A percentile compares a stretch with the other conserved stretches of the same genome.
These are phyloP conservation scores for Colossoma macropomum DNA, from an alignment of 2,113 vertebrate genomes.

Conservation along the genomic window DNA sequence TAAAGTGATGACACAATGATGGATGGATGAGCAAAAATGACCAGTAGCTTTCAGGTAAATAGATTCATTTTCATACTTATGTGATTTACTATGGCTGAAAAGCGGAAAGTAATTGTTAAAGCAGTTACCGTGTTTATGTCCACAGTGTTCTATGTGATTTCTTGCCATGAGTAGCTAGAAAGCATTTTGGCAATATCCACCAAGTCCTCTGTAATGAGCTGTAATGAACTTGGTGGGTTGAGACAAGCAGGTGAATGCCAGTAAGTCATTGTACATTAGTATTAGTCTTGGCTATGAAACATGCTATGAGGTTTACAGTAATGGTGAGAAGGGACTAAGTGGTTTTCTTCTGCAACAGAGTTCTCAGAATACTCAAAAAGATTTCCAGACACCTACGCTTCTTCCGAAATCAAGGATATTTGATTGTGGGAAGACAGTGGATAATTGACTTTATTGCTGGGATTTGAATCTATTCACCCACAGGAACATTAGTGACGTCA, in stretches of 20 bases:
- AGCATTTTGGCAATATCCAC: not conserved
- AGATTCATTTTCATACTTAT: not conserved
- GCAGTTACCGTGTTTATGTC: slow-evolving; percentile 1
- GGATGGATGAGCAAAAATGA: not conserved
- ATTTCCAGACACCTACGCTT: too few relatives aligned
- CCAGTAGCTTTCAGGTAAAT: not conserved
- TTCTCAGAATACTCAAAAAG: too few relatives aligned
- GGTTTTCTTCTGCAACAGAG: not conserved
- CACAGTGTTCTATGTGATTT: not conserved
- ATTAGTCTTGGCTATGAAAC: not conserved
- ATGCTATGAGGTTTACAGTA: not conserved
- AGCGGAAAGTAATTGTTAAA: slow-evolving; percentile 7
- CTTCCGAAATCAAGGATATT: too few relatives aligned
- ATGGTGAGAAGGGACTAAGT: not conserved
- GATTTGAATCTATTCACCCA: too few relatives aligned
- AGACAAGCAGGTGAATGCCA: not conserved
- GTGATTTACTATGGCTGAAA: not conserved
- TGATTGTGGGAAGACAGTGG: too few relatives aligned
- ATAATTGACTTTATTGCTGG: too few relatives aligned
- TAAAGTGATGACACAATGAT: not conserved
- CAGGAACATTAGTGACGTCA: too few relatives aligned
- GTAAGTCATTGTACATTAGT: not conserved
- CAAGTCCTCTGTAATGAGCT: slow-evolving; percentile 12
- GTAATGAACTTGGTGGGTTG: slow-evolving; percentile 27
- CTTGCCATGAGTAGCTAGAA: not conserved